Conservation (phyloP, 2,113 vertebrate species). For the Pelobates fuscus region DNA sequence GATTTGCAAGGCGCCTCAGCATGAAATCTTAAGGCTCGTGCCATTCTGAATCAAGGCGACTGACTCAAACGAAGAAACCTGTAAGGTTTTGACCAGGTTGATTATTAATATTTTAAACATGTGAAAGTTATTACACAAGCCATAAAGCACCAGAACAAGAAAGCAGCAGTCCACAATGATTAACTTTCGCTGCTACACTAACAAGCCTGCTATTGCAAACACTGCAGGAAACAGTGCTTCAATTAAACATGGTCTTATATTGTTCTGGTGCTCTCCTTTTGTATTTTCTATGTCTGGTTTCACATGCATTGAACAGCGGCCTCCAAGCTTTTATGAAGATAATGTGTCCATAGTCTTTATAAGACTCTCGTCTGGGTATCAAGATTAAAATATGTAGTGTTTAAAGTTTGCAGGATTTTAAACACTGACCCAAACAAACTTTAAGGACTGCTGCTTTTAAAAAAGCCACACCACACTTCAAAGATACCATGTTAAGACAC, state of each 20-base stretch:
- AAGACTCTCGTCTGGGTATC: background rate
- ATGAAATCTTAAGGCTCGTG: constrained; percentile 91
- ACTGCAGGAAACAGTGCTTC: background rate
- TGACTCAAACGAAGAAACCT: constrained; percentile 94
- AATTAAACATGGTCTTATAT: background rate
- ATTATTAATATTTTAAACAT: constrained; percentile 81
- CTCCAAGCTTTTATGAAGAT: background rate
- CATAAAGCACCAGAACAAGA: constrained; percentile 67
- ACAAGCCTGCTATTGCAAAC: background rate
- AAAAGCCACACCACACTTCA: constrained; percentile 1
- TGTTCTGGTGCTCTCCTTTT: background rate
- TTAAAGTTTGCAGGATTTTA: background rate
- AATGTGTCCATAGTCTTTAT: background rate
- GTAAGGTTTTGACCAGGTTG: constrained; percentile 92
- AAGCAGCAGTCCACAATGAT: constrained; percentile 53
- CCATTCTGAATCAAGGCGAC: constrained; percentile 93
- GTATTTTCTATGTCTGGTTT: background rate
- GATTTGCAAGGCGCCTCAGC: constrained; percentile 93
- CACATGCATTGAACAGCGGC: constrained; percentile 9
- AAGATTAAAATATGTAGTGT: background rate
- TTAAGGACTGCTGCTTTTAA: constrained; percentile 38
- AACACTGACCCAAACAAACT: background rate
- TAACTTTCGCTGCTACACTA: constrained; percentile 51
- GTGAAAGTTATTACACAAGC: constrained; percentile 68
- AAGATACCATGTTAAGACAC: background rate